A percentile compares a stretch with the other conserved stretches of the same genome.
Evolutionary conservation across 2,888 invertebrate species (phyloP).

Genomic region (Tribolium freemani): DNA sequence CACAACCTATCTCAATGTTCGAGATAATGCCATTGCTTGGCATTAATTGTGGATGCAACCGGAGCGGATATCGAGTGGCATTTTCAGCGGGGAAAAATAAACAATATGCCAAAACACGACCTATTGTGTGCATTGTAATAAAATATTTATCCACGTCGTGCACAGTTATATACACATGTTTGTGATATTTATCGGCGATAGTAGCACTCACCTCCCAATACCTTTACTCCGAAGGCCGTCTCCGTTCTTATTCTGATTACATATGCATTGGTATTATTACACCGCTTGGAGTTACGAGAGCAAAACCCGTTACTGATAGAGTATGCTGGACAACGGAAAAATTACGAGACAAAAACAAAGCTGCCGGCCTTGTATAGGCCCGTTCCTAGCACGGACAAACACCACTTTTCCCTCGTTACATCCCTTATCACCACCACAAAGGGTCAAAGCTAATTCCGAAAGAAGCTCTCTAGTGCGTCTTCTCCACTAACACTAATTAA

Average conservation of each 20-base stretch:
- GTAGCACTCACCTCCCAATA: conserved; percentile 37
- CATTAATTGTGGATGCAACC: neutral
- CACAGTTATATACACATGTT: conserved; percentile 35
- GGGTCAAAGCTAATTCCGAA: neutral
- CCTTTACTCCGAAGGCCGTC: conserved; percentile 43
- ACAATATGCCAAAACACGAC: conserved; percentile 21
- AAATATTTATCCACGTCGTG: conserved; percentile 23
- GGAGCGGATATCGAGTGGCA: conserved; percentile 9
- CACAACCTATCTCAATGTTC: conserved; percentile 7
- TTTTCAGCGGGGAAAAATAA: conserved; percentile 1
- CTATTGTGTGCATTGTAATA: conserved; percentile 20
- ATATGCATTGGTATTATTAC: conserved; percentile 39
- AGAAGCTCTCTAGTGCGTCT: neutral
- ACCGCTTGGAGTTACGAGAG: conserved; percentile 37
- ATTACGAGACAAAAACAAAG: conserved; percentile 35
- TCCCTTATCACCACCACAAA: neutral
- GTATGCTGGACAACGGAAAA: conserved; percentile 29
- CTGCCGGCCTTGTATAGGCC: conserved; percentile 38
- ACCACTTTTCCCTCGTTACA: conserved; percentile 23
- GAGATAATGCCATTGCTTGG: neutral
- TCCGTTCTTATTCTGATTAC: conserved; percentile 45
- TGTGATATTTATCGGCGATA: conserved; percentile 42
- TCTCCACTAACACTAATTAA: neutral
- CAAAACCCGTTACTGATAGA: conserved; percentile 40
- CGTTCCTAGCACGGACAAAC: conserved; percentile 19